A percentile compares a stretch with the other conserved stretches of the same genome.
These are phyloP conservation scores for Poeciliopsis prolifica DNA, from an alignment of 2,113 vertebrate species.

Conservation along the genomic window DNA sequence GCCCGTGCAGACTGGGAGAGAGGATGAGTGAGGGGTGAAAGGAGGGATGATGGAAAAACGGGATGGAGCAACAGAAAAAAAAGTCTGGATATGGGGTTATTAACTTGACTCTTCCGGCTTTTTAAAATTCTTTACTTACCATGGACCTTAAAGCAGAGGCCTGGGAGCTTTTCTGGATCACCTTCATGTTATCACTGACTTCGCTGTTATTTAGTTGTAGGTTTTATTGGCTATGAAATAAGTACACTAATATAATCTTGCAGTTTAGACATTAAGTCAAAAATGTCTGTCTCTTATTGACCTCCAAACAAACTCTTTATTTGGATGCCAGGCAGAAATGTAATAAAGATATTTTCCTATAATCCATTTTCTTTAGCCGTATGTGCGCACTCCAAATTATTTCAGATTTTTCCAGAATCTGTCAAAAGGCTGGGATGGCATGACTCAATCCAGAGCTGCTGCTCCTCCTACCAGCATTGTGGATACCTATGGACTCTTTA, in stretches of 20 bases:
- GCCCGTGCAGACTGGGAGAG: constrained; percentile 85
- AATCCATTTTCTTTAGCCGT: not conserved
- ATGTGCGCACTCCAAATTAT: not conserved
- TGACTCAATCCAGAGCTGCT: constrained; percentile 58
- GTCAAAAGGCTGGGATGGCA: constrained; percentile 51
- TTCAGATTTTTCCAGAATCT: constrained; percentile 12
- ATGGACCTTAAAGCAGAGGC: not conserved
- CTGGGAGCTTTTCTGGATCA: too few relatives aligned
- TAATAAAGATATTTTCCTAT: too few relatives aligned
- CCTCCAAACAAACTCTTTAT: too few relatives aligned
- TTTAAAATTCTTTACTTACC: constrained; percentile 71
- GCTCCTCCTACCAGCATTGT: constrained; percentile 46
- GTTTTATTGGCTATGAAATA: too few relatives aligned
- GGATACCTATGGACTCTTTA: constrained; percentile 52
- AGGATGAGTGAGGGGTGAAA: constrained; percentile 78
- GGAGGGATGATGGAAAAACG: constrained; percentile 38
- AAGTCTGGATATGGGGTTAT: constrained; percentile 82
- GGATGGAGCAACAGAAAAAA: constrained; percentile 27
- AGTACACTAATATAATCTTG: too few relatives aligned
- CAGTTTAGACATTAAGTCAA: too few relatives aligned
- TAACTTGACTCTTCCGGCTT: constrained; percentile 87
- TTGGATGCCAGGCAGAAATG: too few relatives aligned
- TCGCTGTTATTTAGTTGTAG: too few relatives aligned
- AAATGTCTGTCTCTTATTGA: too few relatives aligned
- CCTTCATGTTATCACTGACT: too few relatives aligned